phyloP scores from a whole-genome alignment of 2,113 vertebrate genomes.

The Phalacrocorax pelagicus region DNA sequence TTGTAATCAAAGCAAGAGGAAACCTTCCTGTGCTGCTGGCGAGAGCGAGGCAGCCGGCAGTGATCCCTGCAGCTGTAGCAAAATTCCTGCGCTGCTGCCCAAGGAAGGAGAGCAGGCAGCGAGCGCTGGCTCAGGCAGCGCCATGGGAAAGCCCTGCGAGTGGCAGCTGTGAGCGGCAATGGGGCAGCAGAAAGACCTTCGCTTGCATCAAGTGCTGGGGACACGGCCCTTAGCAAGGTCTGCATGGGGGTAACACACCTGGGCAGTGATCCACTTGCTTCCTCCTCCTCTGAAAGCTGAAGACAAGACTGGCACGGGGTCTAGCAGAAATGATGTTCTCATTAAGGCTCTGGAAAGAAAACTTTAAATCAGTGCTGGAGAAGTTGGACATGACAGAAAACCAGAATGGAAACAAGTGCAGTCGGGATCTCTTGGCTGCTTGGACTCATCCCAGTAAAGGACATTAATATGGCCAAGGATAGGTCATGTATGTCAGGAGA shows the following conservation, averaged over 20 bases:
- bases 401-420: not conserved
- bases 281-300: not conserved
- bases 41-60: not conserved
- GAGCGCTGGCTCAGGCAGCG: rapidly evolving
- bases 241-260: too few relatives aligned
- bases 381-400: not conserved
- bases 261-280: not conserved
- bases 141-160: rapidly evolving
- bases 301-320: not conserved
- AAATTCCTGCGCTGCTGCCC: not conserved
- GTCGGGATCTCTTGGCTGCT: not conserved
- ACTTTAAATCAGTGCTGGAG: not conserved
- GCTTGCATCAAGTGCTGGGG: rapidly evolving
- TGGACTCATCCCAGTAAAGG: not conserved
- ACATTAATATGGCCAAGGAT: not conserved
- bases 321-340: not conserved
- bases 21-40: not conserved
- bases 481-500: not conserved
- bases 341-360: not conserved
- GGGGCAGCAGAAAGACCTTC: not conserved
- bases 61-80: not conserved
- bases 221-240: not conserved
- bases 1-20: not conserved
- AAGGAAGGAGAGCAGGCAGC: not conserved
- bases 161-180: not conserved